Evolutionary conservation across 1,140 invertebrate genomes (phyloP).

Genomic region (Tachypleus tridentatus): DNA sequence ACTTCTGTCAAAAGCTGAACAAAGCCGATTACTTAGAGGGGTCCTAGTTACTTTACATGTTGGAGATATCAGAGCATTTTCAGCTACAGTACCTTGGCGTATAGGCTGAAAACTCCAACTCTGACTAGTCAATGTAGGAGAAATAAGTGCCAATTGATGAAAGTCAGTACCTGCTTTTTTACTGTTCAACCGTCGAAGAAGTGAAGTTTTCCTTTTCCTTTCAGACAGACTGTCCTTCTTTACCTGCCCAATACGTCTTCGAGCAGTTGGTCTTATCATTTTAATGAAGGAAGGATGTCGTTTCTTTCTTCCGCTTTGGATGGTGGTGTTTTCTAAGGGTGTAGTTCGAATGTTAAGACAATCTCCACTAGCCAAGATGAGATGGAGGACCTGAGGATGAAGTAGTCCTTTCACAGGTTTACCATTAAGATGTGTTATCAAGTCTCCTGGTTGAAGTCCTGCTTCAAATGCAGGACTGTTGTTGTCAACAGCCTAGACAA

Average conservation of each 20-base stretch:
- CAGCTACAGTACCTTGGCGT: constrained; percentile 28
- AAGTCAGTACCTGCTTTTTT: constrained; percentile 74
- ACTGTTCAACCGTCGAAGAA: constrained; percentile 77
- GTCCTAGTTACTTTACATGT: constrained; percentile 38
- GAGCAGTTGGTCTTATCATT: constrained; percentile 43
- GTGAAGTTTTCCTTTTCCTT: constrained; percentile 71
- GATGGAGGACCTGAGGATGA: constrained; percentile 83
- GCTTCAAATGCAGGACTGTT: constrained; percentile 91
- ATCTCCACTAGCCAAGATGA: constrained; percentile 75
- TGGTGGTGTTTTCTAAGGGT: constrained; percentile 87
- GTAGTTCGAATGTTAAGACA: constrained; percentile 81
- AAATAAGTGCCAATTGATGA: constrained; percentile 44
- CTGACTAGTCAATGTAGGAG: constrained; percentile 26
- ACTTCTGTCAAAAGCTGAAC: constrained; percentile 38
- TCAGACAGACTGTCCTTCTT: constrained; percentile 46
- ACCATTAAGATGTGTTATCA: constrained; percentile 94
- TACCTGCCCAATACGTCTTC: constrained; percentile 17
- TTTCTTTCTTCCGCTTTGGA: constrained; percentile 62
- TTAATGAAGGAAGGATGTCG: constrained; percentile 61
- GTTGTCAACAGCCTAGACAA: constrained; percentile 68
- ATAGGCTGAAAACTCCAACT: constrained; percentile 59
- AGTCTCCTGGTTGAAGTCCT: constrained; percentile 77
- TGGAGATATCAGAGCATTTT: constrained; percentile 32
- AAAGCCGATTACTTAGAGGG: constrained; percentile 39
- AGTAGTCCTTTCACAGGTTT: constrained; percentile 85